phyloP scores from a whole-genome alignment of 2,113 vertebrate genomes.

The Lasiurus cinereus region DNA sequence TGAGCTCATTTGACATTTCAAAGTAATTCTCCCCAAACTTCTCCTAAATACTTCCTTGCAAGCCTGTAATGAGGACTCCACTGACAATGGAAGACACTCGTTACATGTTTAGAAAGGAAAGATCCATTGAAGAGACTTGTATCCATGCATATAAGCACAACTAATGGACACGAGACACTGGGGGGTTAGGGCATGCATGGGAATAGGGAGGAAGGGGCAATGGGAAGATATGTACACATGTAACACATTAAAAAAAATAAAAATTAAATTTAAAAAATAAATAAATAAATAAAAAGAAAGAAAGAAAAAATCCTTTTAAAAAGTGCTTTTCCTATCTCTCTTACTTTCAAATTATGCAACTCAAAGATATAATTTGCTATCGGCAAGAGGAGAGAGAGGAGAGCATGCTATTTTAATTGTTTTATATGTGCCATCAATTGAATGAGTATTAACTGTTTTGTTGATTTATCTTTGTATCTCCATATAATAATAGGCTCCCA shows the following conservation, averaged over 20 bases:
- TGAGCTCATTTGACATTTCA: background rate
- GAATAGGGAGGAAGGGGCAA: too few species aligned
- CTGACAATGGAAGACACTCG: background rate
- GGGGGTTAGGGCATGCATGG: too few species aligned
- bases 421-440: background rate
- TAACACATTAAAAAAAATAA: too few species aligned
- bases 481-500: background rate
- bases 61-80: background rate
- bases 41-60: background rate
- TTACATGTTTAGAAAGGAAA: background rate
- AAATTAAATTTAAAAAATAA: too few species aligned
- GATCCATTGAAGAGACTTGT: background rate
- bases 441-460: background rate
- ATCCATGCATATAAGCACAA: too few species aligned
- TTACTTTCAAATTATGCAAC: background rate
- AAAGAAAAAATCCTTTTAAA: background rate
- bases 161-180: too few species aligned
- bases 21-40: background rate
- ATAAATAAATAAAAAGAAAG: too few species aligned
- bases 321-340: background rate
- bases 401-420: background rate
- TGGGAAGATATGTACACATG: too few species aligned
- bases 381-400: background rate
- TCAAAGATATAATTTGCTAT: background rate
- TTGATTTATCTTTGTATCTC: background rate